phyloP scores from a whole-genome alignment of 2,113 vertebrate genomes.

The Buteo buteo region DNA sequence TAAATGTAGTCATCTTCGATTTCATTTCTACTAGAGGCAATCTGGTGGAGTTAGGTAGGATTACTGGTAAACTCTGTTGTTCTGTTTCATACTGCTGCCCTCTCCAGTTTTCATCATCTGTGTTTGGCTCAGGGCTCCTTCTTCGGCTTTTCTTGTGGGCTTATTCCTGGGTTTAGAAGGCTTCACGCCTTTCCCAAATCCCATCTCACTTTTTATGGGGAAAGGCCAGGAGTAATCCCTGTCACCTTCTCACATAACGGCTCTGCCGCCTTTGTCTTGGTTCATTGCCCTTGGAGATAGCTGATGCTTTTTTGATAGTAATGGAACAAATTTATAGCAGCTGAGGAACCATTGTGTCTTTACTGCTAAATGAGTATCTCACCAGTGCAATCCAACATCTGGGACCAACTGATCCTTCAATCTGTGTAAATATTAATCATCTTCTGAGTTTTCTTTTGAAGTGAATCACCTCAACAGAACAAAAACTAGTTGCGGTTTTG shows the following conservation, averaged over 20 bases:
- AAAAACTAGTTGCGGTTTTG: not conserved
- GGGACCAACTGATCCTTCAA: not conserved
- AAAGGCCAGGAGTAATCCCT: not conserved
- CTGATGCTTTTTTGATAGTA: not conserved
- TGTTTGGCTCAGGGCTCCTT: not conserved
- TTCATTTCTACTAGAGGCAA: not conserved
- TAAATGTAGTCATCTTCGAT: not conserved
- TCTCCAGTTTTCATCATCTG: not conserved
- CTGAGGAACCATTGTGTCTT: not conserved
- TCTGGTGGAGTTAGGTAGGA: constrained; percentile 6
- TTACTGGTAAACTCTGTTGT: constrained; percentile 4
- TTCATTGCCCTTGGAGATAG: not conserved
- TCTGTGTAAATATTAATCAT: not conserved
- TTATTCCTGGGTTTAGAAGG: not conserved
- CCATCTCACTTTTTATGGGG: not conserved
- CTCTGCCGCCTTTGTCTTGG: not conserved
- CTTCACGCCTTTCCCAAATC: not conserved
- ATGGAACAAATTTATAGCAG: not conserved
- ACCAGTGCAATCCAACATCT: not conserved
- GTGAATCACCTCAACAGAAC: not conserved
- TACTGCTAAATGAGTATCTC: not conserved
- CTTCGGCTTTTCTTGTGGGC: not conserved
- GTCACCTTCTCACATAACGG: not conserved
- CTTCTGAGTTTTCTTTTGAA: not conserved
- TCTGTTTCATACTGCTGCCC: not conserved